phyloP scores from a whole-genome alignment of 2,888 invertebrate species.

The Magallana nippona region DNA sequence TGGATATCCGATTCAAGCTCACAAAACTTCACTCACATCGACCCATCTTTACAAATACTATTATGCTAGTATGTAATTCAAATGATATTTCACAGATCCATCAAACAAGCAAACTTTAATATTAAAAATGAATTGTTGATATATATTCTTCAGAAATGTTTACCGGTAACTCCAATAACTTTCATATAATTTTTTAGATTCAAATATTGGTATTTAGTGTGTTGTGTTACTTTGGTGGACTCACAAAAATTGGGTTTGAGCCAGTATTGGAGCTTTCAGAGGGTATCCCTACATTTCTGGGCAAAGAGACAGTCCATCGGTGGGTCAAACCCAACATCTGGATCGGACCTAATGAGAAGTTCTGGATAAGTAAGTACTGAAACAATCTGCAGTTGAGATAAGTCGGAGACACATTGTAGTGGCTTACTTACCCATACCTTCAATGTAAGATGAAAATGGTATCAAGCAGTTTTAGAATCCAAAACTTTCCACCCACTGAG shows the following conservation, averaged over 20 bases:
- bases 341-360: slow-evolving; percentile 67
- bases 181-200: slow-evolving; percentile 4
- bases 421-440: no score
- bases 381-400: no score
- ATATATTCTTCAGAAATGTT: no score
- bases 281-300: slow-evolving; percentile 67
- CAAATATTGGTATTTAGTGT: slow-evolving; percentile 61
- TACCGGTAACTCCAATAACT: no score
- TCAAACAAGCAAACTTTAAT: no score
- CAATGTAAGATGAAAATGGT: no score
- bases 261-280: slow-evolving; percentile 56
- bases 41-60: slow-evolving; percentile 66
- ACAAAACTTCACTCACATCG: slow-evolving; percentile 60
- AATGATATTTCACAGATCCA: no score
- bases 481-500: no score
- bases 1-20: slow-evolving; percentile 61
- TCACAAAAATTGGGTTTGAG: slow-evolving; percentile 65
- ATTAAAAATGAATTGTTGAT: no score
- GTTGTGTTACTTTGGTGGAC: slow-evolving; percentile 57
- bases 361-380: slow-evolving; percentile 60
- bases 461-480: no score
- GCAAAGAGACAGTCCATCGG: slow-evolving; percentile 67
- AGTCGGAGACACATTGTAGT: no score
- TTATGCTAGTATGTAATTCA: slow-evolving; percentile 60
- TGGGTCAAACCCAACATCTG: slow-evolving; percentile 71